Conservation (phyloP, 2,888 invertebrate genomes). For the Noctuana brunneofusca region DNA sequence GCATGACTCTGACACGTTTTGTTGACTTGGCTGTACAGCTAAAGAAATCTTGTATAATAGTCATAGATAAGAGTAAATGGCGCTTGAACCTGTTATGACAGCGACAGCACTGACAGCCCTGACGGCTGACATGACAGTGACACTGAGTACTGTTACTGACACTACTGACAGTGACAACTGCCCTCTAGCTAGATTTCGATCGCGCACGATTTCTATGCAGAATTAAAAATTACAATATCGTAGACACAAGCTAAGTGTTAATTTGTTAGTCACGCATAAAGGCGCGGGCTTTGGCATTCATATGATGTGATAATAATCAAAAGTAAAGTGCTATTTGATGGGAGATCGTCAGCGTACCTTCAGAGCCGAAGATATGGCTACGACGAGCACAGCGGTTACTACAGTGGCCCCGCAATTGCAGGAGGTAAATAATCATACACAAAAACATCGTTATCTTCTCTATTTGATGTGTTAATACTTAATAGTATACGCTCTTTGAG, state of each 20-base stretch:
- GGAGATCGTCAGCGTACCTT: conserved; percentile 59
- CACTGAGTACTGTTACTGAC: no score
- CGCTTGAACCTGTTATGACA: no score
- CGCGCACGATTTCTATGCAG: no score
- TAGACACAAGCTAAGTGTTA: conserved; percentile 1
- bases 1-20: no score
- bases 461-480: conserved; percentile 57
- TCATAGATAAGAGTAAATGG: no score
- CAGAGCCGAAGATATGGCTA: conserved; percentile 70
- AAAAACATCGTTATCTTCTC: conserved; percentile 57
- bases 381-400: conserved; percentile 72
- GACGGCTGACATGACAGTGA: no score
- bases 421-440: conserved; percentile 59
- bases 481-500: conserved; percentile 20
- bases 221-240: background rate
- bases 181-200: no score
- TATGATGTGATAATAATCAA: conserved; percentile 47
- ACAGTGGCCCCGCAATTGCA: conserved; percentile 66
- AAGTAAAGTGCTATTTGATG: conserved; percentile 54
- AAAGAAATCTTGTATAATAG: no score
- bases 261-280: conserved; percentile 5
- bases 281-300: background rate
- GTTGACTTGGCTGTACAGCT: no score
- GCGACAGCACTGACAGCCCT: no score
- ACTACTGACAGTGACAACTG: no score